Evolutionary conservation across 2,797 vertebrate genomes (phyloP).

Genomic region (Pempheris klunzingeri): DNA sequence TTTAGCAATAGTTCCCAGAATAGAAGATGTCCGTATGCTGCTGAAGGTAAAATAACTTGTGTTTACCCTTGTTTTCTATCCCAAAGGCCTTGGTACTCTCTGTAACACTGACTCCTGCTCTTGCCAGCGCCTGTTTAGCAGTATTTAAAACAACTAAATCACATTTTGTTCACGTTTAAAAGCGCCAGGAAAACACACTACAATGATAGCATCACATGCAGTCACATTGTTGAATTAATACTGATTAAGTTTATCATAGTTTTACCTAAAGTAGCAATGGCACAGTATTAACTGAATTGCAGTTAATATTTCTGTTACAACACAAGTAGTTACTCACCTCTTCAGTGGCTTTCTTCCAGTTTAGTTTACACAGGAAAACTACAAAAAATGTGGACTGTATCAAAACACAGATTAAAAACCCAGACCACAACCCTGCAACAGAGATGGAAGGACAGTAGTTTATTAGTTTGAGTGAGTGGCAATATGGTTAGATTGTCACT

Average conservation of each 20-base stretch:
- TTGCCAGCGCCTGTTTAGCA: constrained; percentile 66
- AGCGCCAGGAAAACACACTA: background rate
- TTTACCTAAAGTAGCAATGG: background rate
- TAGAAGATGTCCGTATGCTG: background rate
- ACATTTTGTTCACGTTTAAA: background rate
- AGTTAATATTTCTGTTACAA: background rate
- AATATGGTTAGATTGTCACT: background rate
- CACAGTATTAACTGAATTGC: background rate
- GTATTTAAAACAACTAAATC: constrained; percentile 13
- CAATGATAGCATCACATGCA: background rate
- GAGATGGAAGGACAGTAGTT: fast-evolving
- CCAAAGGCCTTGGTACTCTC: constrained; percentile 45
- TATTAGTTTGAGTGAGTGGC: background rate
- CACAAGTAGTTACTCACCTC: constrained; percentile 82
- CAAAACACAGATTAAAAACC: constrained; percentile 84
- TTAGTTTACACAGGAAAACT: constrained; percentile 83
- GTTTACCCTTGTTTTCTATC: constrained; percentile 63
- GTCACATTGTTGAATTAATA: background rate
- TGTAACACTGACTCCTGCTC: constrained; percentile 69
- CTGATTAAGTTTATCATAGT: background rate
- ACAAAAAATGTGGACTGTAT: constrained; percentile 85
- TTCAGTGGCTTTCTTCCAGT: constrained; percentile 88
- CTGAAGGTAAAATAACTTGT: background rate
- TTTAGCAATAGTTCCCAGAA: background rate
- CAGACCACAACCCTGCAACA: constrained; percentile 88